Evolutionary conservation across 2,797 vertebrate genomes (phyloP).

Genomic region (Pipistrellus pygmaeus): DNA sequence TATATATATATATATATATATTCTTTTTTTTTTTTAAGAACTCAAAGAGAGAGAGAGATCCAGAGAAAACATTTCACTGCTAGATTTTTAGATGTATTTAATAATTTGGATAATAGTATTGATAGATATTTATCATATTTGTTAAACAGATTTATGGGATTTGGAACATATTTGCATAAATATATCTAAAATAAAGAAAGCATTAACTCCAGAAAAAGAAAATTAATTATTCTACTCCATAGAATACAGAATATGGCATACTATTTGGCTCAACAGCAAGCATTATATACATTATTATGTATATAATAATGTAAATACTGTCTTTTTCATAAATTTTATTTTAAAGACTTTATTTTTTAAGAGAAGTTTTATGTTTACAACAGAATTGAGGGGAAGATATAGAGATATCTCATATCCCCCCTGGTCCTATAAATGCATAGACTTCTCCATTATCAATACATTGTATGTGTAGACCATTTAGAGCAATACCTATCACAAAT

Average conservation of each 20-base stretch:
- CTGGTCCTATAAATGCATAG: not conserved
- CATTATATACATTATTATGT: too few relatives aligned
- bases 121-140: not conserved
- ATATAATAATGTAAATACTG: not conserved
- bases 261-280: not conserved
- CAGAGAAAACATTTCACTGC: not conserved
- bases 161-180: not conserved
- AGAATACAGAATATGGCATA: not conserved
- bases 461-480: not conserved
- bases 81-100: not conserved
- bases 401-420: not conserved
- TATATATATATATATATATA: too few relatives aligned
- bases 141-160: not conserved
- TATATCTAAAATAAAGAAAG: slow-evolving; percentile 22
- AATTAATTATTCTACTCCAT: not conserved
- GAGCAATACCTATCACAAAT: not conserved
- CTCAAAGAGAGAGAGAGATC: not conserved
- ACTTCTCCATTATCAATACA: not conserved
- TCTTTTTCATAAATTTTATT: not conserved
- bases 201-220: slow-evolving; percentile 23
- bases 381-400: not conserved
- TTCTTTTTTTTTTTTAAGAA: too few relatives aligned
- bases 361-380: slow-evolving; percentile 4
- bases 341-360: not conserved
- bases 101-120: not conserved